A percentile compares a stretch with the other conserved stretches of the same genome.
These are phyloP conservation scores for Coenonympha arcania DNA, from an alignment of 2,888 invertebrate genomes.

Conservation along the genomic window DNA sequence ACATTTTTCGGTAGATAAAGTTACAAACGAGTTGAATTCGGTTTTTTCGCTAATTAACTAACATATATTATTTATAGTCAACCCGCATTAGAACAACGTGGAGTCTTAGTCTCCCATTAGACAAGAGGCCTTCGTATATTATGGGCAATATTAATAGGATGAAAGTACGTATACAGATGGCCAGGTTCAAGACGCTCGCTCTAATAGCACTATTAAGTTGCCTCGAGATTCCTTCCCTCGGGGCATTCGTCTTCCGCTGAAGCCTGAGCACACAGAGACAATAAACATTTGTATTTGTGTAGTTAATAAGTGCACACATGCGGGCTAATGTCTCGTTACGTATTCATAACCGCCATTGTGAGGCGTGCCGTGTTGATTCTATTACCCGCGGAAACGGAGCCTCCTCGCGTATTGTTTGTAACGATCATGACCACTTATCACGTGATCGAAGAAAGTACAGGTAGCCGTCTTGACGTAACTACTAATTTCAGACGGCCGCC, in stretches of 20 bases:
- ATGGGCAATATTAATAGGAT: too few relatives aligned
- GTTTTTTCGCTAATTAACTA: too few relatives aligned
- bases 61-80: too few relatives aligned
- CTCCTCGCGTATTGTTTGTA: slow-evolving; percentile 39
- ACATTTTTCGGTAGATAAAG: too few relatives aligned
- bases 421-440: neutral
- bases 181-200: too few relatives aligned
- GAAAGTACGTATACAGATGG: too few relatives aligned
- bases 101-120: too few relatives aligned
- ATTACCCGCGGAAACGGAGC: slow-evolving; percentile 59
- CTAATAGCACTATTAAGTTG: too few relatives aligned
- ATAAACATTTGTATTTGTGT: slow-evolving; percentile 30
- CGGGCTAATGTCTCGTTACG: slow-evolving; percentile 61
- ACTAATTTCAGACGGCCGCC: neutral
- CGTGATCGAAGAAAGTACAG: too few relatives aligned
- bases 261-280: neutral
- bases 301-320: slow-evolving; percentile 56
- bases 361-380: slow-evolving; percentile 57
- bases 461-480: neutral
- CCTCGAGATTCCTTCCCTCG: neutral
- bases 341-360: slow-evolving; percentile 64
- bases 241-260: neutral
- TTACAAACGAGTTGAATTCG: too few relatives aligned
- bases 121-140: too few relatives aligned
- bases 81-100: too few relatives aligned